Base-by-base conservation (phyloP, 2,113 vertebrate genomes). In the Pipa parva region DNA sequence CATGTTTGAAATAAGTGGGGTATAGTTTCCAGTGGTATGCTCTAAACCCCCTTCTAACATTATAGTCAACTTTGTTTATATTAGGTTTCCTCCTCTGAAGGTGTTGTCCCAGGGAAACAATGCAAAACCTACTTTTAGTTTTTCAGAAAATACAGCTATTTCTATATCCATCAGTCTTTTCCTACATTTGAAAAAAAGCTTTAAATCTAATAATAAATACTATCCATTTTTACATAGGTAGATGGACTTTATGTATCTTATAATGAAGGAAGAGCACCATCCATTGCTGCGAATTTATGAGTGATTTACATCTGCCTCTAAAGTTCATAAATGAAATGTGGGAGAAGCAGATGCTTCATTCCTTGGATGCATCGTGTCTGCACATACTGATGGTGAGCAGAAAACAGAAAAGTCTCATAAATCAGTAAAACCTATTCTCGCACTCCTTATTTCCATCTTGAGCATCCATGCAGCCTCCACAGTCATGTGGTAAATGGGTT, bases 261-360 rank as follows among this genome's bases (percentile, higher is more conserved):
- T 79, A 81, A 79, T 73, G 76, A 80, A 81, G 79, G 74, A 78
- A 67, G 66, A 79, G 76, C 63, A 52, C 80, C 78, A 84, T 79
- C 79, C 75, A 78, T 75, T 79, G 77, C 81, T 80, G 65, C 74
- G 79, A 81, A 78, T 81, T 84, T 83, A 82, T 82, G 85, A 87
- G 85, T 84, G 87, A 86, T 87, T 88, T 86, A 88, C 86, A 87
- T 85, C 84, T 83, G 86, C 83, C 78, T 84, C 83, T 84, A 80
- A 86, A 86, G 86, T 85, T 88, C 87, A 85, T 84, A 80, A 79
- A 79, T 73, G 83, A 82, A 82, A 83, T 58, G 75, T 78, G 75
- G 78, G 78, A 79, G 78, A 80, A 85, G 81, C 85, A 84, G 86
- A 85, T 84, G 87, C 85, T 85, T 80, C 79, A 76, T 83, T 79